phyloP scores from a whole-genome alignment of 2,888 invertebrate genomes.

The Thereva nobilitata region DNA sequence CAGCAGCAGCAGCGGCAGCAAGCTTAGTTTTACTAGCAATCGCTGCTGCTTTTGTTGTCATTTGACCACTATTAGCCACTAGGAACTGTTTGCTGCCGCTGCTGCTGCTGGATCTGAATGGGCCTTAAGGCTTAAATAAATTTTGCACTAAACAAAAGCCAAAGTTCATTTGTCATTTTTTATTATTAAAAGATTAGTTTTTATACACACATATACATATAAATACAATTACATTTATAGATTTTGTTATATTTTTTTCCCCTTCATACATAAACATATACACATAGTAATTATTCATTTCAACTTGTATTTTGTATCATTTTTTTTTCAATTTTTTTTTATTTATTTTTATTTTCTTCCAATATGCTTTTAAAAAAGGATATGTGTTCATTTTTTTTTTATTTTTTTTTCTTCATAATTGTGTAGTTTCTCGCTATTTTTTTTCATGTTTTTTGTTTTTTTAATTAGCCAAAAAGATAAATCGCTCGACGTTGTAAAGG shows the following conservation, averaged over 20 bases:
- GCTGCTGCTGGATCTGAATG: no score
- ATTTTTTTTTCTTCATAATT: background rate
- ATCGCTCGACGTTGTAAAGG: background rate
- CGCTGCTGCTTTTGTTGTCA: no score
- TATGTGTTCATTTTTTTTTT: constrained; percentile 25
- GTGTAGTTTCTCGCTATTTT: constrained; percentile 1
- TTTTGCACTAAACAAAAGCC: no score
- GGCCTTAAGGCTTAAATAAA: no score
- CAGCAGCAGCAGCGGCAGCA: no score
- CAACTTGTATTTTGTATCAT: constrained; percentile 10
- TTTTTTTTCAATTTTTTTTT: constrained; percentile 1
- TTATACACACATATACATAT: constrained; percentile 38
- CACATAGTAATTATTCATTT: constrained; percentile 14
- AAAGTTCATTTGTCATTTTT: constrained; percentile 7
- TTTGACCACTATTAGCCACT: no score
- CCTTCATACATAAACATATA: constrained; percentile 31
- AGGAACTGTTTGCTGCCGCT: no score
- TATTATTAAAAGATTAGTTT: constrained; percentile 35
- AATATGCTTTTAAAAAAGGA: constrained; percentile 29
- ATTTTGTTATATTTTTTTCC: constrained; percentile 13
- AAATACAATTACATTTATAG: constrained; percentile 34
- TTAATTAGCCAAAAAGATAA: constrained; percentile 17
- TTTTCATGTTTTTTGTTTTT: constrained; percentile 5
- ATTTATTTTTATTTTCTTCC: background rate
- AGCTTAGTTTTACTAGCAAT: no score